These are phyloP conservation scores for Colistium nudipinnis DNA, from an alignment of 2,113 vertebrate species.

Conservation along the genomic window DNA sequence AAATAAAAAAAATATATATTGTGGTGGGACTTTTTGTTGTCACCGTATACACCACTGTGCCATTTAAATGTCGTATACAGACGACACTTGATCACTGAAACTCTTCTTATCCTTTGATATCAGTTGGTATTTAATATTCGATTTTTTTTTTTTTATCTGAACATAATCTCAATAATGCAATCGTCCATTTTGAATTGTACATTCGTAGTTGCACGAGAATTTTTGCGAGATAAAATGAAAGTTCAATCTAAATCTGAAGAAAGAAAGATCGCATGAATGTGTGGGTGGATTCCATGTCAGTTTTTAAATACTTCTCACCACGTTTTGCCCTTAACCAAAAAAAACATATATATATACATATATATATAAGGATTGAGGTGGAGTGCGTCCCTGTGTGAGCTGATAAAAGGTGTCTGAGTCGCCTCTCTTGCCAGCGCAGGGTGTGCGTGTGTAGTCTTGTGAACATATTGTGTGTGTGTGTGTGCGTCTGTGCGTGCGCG, in stretches of 20 bases:
- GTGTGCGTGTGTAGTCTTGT: constrained; percentile 35
- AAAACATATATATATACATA: no score
- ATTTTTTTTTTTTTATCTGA: no score
- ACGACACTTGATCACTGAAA: no score
- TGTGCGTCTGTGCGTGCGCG: constrained; percentile 23
- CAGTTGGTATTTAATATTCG: no score
- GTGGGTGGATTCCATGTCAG: background rate
- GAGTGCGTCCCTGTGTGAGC: constrained; percentile 22
- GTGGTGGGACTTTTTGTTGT: background rate
- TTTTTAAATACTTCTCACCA: background rate
- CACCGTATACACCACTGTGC: background rate
- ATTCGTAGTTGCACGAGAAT: no score
- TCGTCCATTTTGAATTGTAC: no score
- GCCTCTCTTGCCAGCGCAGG: constrained; percentile 28
- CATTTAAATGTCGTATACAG: no score
- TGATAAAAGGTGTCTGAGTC: constrained; percentile 33
- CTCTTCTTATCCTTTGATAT: no score
- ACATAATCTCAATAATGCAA: no score
- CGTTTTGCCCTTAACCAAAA: background rate
- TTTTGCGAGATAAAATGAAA: background rate
- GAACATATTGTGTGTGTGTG: constrained; percentile 47
- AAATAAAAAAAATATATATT: background rate
- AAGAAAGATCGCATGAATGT: background rate
- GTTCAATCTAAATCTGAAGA: background rate
- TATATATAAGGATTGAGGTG: background rate